Conservation (phyloP, 2,888 invertebrate genomes). For the Dugesia japonica region DNA sequence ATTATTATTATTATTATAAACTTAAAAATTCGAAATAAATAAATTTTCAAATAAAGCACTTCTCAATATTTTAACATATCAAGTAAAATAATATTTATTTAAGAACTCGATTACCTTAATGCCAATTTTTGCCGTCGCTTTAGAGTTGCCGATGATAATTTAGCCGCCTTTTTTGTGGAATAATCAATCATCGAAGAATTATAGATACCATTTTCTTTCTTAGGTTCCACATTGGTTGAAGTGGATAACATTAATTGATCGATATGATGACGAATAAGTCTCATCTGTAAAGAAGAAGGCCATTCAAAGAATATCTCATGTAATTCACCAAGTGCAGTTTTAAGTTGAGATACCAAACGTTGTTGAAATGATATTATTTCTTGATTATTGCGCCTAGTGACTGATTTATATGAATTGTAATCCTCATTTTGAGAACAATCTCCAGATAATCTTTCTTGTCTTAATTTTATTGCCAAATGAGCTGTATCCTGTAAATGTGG, state of each 20-base stretch:
- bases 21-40: too few relatives aligned
- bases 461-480: constrained; percentile 12
- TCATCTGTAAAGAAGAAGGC: neutral
- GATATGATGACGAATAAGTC: constrained; percentile 3
- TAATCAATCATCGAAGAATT: neutral
- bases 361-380: neutral
- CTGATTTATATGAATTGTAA: neutral
- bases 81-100: too few relatives aligned
- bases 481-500: neutral
- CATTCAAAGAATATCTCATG: neutral
- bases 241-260: neutral
- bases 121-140: neutral
- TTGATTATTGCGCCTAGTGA: neutral
- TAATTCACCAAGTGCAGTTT: neutral
- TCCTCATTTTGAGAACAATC: neutral
- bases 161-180: neutral
- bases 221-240: neutral
- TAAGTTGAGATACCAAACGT: neutral
- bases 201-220: neutral
- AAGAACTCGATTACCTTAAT: neutral
- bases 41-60: too few relatives aligned
- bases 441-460: neutral
- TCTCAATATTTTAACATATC: too few relatives aligned
- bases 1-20: too few relatives aligned
- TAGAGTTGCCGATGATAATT: neutral